phyloP scores from a whole-genome alignment of 2,888 invertebrate genomes.

The Ecdyonurus torrentis region DNA sequence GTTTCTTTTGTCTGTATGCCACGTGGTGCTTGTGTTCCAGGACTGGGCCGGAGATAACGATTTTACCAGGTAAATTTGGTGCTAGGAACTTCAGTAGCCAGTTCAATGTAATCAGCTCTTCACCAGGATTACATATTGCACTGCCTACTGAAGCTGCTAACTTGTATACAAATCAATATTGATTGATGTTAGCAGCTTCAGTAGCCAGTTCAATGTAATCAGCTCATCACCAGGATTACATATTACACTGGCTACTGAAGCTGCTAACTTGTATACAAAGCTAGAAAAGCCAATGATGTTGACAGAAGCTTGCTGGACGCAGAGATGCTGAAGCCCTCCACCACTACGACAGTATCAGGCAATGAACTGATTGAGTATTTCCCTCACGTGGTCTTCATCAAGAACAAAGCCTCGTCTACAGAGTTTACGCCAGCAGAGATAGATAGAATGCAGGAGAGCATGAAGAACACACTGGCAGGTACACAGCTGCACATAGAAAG shows the following conservation, averaged over 20 bases:
- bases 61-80: conserved; percentile 51
- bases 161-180: no score
- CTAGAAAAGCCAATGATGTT: conserved; percentile 13
- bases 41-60: conserved; percentile 82
- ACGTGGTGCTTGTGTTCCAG: conserved; percentile 72
- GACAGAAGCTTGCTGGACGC: conserved; percentile 60
- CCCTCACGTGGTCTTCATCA: conserved; percentile 68
- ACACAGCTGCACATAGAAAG: not conserved
- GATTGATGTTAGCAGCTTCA: no score
- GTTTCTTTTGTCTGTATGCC: conserved; percentile 76
- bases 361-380: conserved; percentile 56
- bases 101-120: no score
- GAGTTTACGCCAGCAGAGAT: conserved; percentile 34
- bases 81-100: no score
- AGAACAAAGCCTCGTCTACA: conserved; percentile 59
- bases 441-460: not conserved
- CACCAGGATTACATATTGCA: no score
- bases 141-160: no score
- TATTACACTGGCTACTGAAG: no score
- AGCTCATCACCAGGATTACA: no score
- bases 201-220: no score
- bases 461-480: not conserved
- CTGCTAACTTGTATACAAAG: not conserved
- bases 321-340: conserved; percentile 72
- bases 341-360: conserved; percentile 41